Base-by-base conservation (phyloP, 1,140 invertebrate genomes). In the Thaumatotibia leucotreta region DNA sequence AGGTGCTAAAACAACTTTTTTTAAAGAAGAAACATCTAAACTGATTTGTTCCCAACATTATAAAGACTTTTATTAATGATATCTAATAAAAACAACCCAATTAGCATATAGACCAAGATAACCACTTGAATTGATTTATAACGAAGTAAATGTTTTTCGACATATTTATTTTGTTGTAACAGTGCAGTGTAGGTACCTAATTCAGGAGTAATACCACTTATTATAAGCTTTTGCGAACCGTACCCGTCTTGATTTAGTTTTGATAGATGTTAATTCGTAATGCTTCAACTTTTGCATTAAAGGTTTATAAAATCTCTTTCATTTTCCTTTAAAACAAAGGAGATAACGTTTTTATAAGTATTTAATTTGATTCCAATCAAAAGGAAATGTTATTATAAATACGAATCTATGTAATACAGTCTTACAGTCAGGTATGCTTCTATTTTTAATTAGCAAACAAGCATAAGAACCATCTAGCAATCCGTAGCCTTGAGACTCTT, bases 191-290 rank as follows among this genome's bases (percentile, higher is more conserved):
- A 6, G 27, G 27, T 29, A 29, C 27, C 27, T 29, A 29, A n/a
- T n/a, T n/a, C n/a, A 29, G 27, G 27, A 4, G 27, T 29, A 6
- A 29, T 29, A 29, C 6, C 6, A 29, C 6, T 29, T 29, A n/a
- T 10, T 5, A 10, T 9, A 14, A 11, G 1, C 6, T 20, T 45
- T 45, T 45, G 39, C 66, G 65, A 61, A 33, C 70, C 20, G 62
- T 75, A 68, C 69, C 8, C 27, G 61, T 64, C 63, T 68, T 78
- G 76, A 78, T 78, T 78, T 81, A 76, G 65, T 80, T 81, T 81
- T 81, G 81, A 81, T 83, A 77, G 80, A 65, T 52, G 75, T 70
- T 79, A 81, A 84, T 84, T 81, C 80, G 77, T 66, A 65, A 75
- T 73, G 79, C 73, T 67, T 58, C 58, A 63, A 52, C 66, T 74